These are phyloP conservation scores for Dermolepida albohirtum DNA, from an alignment of 2,888 invertebrate species.

Conservation along the genomic window DNA sequence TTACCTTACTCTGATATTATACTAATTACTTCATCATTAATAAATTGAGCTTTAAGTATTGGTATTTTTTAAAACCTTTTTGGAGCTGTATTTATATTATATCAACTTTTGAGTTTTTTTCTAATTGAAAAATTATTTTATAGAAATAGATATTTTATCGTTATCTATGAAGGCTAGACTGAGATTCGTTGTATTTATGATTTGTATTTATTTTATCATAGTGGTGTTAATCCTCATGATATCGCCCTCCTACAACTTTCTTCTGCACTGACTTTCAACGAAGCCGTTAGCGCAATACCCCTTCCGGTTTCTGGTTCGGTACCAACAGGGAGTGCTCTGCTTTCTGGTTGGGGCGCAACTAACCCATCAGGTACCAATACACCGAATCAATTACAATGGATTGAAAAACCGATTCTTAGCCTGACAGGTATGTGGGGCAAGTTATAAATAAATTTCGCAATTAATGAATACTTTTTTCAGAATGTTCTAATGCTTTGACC, in stretches of 20 bases:
- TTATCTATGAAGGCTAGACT: too few relatives aligned
- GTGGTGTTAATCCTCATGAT: slow-evolving; percentile 63
- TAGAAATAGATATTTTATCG: too few relatives aligned
- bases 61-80: too few relatives aligned
- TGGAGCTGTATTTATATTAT: too few relatives aligned
- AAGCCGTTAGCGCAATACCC: slow-evolving; percentile 59
- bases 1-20: too few relatives aligned
- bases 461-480: slow-evolving; percentile 35
- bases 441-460: background rate
- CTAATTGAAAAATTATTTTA: too few relatives aligned
- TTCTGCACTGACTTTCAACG: slow-evolving; percentile 56
- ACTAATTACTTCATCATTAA: too few relatives aligned
- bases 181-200: too few relatives aligned
- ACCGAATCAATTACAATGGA: slow-evolving; percentile 43
- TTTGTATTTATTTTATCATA: slow-evolving; percentile 6
- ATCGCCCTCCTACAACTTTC: slow-evolving; percentile 66
- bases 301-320: slow-evolving; percentile 57
- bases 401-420: slow-evolving; percentile 39
- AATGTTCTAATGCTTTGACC: slow-evolving; percentile 38
- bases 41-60: too few relatives aligned
- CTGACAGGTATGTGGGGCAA: slow-evolving; percentile 17
- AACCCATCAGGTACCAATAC: slow-evolving; percentile 35
- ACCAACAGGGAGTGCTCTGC: slow-evolving; percentile 57
- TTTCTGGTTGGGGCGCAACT: slow-evolving; percentile 67
- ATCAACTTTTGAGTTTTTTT: too few relatives aligned